Evolutionary conservation across 2,888 invertebrate species (phyloP).

Genomic region (Orthosia incerta): DNA sequence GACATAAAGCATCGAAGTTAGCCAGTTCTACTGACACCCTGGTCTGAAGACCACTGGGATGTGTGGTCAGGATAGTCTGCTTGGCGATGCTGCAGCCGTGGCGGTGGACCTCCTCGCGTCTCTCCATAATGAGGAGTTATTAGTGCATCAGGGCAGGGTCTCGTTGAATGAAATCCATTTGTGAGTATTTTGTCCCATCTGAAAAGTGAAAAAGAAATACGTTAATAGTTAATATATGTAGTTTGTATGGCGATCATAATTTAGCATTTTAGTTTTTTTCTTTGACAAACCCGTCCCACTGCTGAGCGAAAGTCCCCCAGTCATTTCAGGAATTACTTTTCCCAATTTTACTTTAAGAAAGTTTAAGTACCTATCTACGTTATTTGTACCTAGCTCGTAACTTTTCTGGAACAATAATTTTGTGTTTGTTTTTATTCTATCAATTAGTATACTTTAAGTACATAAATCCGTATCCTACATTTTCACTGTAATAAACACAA

Average conservation of each 20-base stretch:
- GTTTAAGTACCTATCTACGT: not conserved
- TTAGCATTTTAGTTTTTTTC: not conserved
- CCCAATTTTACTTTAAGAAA: not conserved
- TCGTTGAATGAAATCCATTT: conserved; percentile 65
- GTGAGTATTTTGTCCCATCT: conserved; percentile 49
- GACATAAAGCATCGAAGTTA: conserved; percentile 85
- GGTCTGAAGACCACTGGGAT: conserved; percentile 86
- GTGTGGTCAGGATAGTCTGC: conserved; percentile 88
- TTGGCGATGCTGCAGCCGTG: conserved; percentile 89
- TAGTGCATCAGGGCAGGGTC: conserved; percentile 50
- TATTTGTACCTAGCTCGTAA: too few species aligned
- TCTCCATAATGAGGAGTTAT: conserved; percentile 77
- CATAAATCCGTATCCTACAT: not conserved
- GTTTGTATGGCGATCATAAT: not conserved
- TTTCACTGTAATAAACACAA: not conserved
- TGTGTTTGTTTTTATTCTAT: not conserved
- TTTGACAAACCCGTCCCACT: too few species aligned
- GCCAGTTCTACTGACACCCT: conserved; percentile 88
- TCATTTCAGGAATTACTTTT: too few species aligned
- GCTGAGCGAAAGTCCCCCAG: too few species aligned
- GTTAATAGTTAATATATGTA: conserved; percentile 17
- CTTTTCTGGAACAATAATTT: not conserved
- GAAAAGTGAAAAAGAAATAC: conserved; percentile 21
- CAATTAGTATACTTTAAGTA: not conserved
- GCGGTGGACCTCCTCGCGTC: conserved; percentile 85